Base-by-base conservation (phyloP, 2,797 vertebrate species). In the Argentina silus region DNA sequence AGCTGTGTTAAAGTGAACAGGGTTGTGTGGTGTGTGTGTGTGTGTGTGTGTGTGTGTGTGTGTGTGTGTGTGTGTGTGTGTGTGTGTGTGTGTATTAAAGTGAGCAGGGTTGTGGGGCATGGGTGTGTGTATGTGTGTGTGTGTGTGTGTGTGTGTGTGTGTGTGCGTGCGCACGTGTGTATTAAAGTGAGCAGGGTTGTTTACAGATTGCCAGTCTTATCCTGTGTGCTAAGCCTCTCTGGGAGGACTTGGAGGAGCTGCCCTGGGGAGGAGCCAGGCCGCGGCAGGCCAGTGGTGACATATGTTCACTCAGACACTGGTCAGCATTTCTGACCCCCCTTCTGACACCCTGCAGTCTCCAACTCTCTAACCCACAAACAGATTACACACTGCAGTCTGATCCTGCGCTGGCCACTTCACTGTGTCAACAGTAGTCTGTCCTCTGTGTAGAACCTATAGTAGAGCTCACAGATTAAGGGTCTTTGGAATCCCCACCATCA, bases 241-340 rank as follows among this genome's bases (percentile, higher is more conserved):
- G 74, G 70, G 73, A 86, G 77, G 86, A 87, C 86, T 87, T 87
- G 82, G 83, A 88, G 81, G 82, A 78, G 81, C 63, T 85, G 83
- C 78, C 80, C 88, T 86, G 78, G 81, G 80, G 76, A 19, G 60
- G 57, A 57, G 77, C 45, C 23, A 62, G 47, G 12, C 21, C 44
- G 19, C 2, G 17, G 44, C 59, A 3, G 81, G 62, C 82, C 65
- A 21, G 74, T 19, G 8, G 83, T 76, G 84, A 88, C 91, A 92
- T 92, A 92, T 92, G 91, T 89, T 91, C 86, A 67, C 78, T 87
- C 76, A 88, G 88, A 91, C 88, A 48, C 45, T 82, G 89, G 90
- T 92, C 90, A 92, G 90, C 91, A 83, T 67, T 87, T 87, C 78
- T 86, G 86, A 89, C 85, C 80, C 73, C 17, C 80, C 15, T 78